Conservation (phyloP, 2,888 invertebrate genomes). For the Thecophora atra region DNA sequence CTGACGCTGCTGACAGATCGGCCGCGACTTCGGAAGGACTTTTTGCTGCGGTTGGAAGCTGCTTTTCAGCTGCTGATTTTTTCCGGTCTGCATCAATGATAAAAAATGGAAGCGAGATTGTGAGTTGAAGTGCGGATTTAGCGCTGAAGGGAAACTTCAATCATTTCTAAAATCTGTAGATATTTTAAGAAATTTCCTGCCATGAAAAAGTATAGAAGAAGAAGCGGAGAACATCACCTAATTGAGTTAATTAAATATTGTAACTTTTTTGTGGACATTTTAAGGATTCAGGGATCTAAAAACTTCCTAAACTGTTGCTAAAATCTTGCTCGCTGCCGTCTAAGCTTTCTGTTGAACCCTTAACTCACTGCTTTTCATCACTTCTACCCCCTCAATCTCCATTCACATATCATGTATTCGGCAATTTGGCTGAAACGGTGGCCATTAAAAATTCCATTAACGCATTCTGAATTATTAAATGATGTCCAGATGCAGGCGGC, state of each 20-base stretch:
- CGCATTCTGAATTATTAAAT: conserved; percentile 35
- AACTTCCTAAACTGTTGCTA: background rate
- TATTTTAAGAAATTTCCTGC: no score
- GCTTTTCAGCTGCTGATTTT: conserved; percentile 17
- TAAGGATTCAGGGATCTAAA: background rate
- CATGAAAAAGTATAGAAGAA: no score
- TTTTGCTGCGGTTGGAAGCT: background rate
- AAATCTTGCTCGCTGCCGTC: background rate
- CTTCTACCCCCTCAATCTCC: background rate
- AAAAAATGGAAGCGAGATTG: no score
- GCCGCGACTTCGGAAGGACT: background rate
- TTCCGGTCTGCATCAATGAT: no score
- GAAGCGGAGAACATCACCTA: no score
- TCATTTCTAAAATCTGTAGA: no score
- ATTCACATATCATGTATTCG: background rate
- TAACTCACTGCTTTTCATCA: background rate
- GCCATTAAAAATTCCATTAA: conserved; percentile 36
- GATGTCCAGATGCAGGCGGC: conserved; percentile 27
- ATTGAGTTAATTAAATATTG: no score
- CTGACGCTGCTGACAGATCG: conserved; percentile 28
- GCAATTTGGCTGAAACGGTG: conserved; percentile 5
- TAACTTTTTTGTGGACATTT: no score
- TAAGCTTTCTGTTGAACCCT: background rate
- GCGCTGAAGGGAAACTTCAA: no score
- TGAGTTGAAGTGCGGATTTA: no score